Evolutionary conservation across 2,888 invertebrate species (phyloP).

Genomic region (Trilocha varians): DNA sequence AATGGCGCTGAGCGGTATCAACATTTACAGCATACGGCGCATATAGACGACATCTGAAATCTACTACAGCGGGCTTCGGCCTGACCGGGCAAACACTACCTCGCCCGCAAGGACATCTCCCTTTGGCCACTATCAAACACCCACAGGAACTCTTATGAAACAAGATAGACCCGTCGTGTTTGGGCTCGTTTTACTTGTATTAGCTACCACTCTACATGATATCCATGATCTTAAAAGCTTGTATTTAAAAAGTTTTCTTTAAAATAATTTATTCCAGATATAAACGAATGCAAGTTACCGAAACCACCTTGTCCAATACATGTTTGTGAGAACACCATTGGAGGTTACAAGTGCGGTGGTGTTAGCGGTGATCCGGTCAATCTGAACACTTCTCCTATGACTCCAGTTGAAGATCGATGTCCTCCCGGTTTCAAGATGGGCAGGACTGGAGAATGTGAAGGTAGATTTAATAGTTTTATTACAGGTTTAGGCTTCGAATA

Average conservation of each 20-base stretch:
- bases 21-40: too few species aligned
- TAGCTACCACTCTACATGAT: too few species aligned
- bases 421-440: slow-evolving; percentile 67
- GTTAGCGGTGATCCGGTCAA: slow-evolving; percentile 43
- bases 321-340: slow-evolving; percentile 61
- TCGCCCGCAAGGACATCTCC: too few species aligned
- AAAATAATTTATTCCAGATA: slow-evolving; percentile 66
- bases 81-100: too few species aligned
- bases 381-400: slow-evolving; percentile 20
- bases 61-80: too few species aligned
- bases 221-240: too few species aligned
- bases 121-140: too few species aligned
- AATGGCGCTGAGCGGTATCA: too few species aligned
- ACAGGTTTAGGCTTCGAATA: not conserved
- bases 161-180: too few species aligned
- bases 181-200: too few species aligned
- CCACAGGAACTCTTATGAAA: too few species aligned
- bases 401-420: slow-evolving; percentile 49
- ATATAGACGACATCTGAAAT: too few species aligned
- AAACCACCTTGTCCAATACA: slow-evolving; percentile 53
- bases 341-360: slow-evolving; percentile 62
- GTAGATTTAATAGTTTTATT: slow-evolving; percentile 27
- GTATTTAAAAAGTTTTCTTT: not conserved
- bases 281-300: slow-evolving; percentile 83
- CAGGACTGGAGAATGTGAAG: slow-evolving; percentile 57